Evolutionary conservation across 1,140 invertebrate species (phyloP).

Genomic region (Drosophila kurseongensis): DNA sequence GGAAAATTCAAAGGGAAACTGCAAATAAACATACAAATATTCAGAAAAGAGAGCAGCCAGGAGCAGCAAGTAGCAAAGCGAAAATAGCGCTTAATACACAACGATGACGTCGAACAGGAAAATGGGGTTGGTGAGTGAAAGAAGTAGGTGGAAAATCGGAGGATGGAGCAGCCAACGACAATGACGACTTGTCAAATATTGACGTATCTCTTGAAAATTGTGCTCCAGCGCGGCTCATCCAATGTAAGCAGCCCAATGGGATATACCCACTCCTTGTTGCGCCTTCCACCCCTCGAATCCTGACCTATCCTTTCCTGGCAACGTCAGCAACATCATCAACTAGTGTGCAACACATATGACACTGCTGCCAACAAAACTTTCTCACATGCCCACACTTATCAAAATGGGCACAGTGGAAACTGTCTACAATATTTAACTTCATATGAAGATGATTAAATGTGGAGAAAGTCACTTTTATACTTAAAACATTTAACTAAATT

Average conservation of each 20-base stretch:
- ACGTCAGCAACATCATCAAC: conserved; percentile 82
- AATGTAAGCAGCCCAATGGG: conserved; percentile 72
- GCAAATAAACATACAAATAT: conserved; percentile 9
- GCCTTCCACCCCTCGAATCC: not conserved
- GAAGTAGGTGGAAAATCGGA: not conserved
- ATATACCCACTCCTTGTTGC: conserved; percentile 18
- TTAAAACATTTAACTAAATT: no score
- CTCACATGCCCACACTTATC: conserved; percentile 18
- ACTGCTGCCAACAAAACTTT: conserved; percentile 60
- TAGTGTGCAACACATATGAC: conserved; percentile 77
- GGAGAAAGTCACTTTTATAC: no score
- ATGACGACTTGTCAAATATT: conserved; percentile 84
- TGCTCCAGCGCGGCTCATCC: conserved; percentile 80
- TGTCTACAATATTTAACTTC: not conserved
- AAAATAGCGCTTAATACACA: conserved; percentile 57
- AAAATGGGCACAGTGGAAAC: conserved; percentile 3
- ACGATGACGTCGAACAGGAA: conserved; percentile 51
- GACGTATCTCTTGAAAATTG: conserved; percentile 84
- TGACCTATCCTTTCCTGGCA: conserved; percentile 55
- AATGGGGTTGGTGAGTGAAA: not conserved
- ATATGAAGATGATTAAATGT: no score
- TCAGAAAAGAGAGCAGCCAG: conserved; percentile 11
- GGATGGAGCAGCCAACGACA: conserved; percentile 42
- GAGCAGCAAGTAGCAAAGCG: conserved; percentile 28
- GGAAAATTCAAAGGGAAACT: conserved; percentile 10